These are phyloP conservation scores for Grus americana DNA, from an alignment of 2,113 vertebrate genomes.

Conservation along the genomic window DNA sequence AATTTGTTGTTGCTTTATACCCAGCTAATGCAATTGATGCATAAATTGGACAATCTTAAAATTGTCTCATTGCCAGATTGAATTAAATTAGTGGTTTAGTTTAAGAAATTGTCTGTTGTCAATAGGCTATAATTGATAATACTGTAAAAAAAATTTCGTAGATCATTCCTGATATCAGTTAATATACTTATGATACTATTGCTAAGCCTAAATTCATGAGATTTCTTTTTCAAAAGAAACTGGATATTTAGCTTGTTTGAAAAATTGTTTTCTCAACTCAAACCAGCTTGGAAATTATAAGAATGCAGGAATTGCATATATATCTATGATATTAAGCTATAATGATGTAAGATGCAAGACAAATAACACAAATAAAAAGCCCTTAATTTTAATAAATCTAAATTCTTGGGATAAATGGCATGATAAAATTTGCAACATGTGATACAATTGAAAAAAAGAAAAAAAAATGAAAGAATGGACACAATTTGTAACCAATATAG, in stretches of 20 bases:
- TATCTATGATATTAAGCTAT: neutral
- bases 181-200: neutral
- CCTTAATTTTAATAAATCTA: neutral
- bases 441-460: neutral
- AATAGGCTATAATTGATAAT: neutral
- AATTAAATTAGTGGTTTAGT: neutral
- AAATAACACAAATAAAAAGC: neutral
- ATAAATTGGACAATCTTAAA: neutral
- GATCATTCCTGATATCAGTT: neutral
- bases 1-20: neutral
- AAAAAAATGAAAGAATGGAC: neutral
- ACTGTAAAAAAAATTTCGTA: rapidly evolving
- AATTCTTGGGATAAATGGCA: neutral
- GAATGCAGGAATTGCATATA: neutral
- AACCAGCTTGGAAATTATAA: neutral
- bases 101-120: neutral
- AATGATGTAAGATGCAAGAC: neutral
- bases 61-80: neutral
- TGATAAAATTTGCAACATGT: neutral
- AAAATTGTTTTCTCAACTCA: neutral
- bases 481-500: neutral
- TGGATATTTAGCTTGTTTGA: neutral
- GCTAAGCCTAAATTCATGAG: neutral
- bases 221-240: neutral
- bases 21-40: neutral